phyloP scores from a whole-genome alignment of 2,888 invertebrate genomes.

The Ganaspis brasiliensis region DNA sequence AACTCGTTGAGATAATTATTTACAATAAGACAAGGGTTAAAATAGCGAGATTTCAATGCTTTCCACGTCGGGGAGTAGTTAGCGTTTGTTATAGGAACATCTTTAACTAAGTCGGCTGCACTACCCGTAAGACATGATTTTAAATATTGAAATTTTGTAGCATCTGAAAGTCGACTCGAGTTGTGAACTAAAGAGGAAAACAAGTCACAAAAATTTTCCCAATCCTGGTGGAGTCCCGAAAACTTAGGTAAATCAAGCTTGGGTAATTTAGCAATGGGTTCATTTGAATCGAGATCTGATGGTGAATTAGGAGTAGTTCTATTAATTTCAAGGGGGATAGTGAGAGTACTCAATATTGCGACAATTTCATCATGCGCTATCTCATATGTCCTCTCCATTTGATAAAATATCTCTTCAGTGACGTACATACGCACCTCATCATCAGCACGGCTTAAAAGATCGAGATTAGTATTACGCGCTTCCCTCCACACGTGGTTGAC shows the following conservation, averaged over 20 bases:
- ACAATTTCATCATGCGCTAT: too few species aligned
- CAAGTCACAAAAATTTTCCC: conserved; percentile 44
- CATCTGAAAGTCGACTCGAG: too few species aligned
- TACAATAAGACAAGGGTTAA: conserved; percentile 3
- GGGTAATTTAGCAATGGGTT: neutral
- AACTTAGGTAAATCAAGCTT: neutral
- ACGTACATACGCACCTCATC: too few species aligned
- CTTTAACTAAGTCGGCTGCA: neutral
- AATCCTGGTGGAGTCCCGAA: conserved; percentile 35
- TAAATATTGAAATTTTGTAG: neutral
- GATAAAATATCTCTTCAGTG: too few species aligned
- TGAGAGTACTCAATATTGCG: too few species aligned
- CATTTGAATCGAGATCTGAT: too few species aligned
- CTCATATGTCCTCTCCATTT: too few species aligned
- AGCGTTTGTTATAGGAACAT: neutral
- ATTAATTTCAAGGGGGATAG: too few species aligned
- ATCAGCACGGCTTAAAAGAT: too few species aligned
- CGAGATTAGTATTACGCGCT: too few species aligned
- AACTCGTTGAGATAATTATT: neutral
- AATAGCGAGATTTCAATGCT: neutral
- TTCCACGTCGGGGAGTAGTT: neutral
- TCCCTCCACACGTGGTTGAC: too few species aligned
- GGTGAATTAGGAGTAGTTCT: too few species aligned
- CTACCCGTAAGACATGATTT: neutral
- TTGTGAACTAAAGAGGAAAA: neutral